Percentiles rank a stretch among this genome's conserved stretches.
Conservation (phyloP, 2,888 invertebrate species). For the Cistogaster globosa region DNA sequence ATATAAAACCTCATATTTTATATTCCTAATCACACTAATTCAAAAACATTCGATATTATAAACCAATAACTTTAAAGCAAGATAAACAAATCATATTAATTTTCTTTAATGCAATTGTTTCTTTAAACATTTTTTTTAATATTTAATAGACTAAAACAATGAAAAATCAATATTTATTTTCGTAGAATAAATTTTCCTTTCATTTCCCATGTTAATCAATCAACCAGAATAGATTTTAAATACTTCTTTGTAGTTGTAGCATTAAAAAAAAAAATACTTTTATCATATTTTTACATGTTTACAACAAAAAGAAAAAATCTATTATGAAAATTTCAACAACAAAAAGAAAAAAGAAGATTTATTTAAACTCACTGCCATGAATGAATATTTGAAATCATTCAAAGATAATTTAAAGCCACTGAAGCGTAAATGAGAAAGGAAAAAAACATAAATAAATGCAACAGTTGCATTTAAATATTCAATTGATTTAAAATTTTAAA, state of each 20-base stretch:
- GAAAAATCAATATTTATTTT: not conserved
- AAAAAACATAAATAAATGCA: conserved; percentile 26
- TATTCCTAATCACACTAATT: too few relatives aligned
- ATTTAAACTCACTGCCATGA: not conserved
- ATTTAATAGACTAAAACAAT: too few relatives aligned
- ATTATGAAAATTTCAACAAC: conserved; percentile 10
- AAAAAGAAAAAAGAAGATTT: not conserved
- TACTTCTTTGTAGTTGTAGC: too few relatives aligned
- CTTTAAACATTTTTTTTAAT: too few relatives aligned
- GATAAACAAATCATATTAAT: too few relatives aligned
- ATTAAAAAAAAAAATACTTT: not conserved
- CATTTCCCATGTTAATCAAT: conserved; percentile 2
- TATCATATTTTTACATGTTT: not conserved
- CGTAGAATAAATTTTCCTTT: not conserved
- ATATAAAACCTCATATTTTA: too few relatives aligned
- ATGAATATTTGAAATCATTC: conserved; percentile 27
- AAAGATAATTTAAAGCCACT: conserved; percentile 23
- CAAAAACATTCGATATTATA: too few relatives aligned
- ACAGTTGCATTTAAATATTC: conserved; percentile 41
- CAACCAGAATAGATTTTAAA: not conserved
- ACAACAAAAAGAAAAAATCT: not conserved
- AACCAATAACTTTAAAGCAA: too few relatives aligned
- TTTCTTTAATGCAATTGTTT: too few relatives aligned
- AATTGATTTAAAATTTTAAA: conserved; percentile 27
- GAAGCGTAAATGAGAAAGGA: conserved; percentile 11